These are phyloP conservation scores for Pelmatolapia mariae DNA, from an alignment of 2,113 vertebrate genomes.

Conservation along the genomic window DNA sequence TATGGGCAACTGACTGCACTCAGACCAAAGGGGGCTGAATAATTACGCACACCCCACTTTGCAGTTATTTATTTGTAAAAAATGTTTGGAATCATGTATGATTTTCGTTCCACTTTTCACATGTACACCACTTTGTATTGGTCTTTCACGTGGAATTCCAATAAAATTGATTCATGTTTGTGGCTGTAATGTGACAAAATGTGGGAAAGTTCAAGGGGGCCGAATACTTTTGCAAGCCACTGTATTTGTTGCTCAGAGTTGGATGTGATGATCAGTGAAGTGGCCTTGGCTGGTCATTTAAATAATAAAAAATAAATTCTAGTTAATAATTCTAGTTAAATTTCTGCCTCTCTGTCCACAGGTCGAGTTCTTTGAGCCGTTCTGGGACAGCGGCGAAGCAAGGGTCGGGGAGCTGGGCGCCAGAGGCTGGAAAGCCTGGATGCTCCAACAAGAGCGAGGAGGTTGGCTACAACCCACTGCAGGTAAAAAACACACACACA, in stretches of 20 bases:
- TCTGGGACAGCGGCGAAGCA: conserved; percentile 94
- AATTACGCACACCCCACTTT: no score
- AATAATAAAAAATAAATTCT: neutral
- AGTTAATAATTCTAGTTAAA: no score
- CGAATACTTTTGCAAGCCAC: neutral
- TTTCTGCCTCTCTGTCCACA: conserved; percentile 21
- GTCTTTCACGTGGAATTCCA: no score
- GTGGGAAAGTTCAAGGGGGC: neutral
- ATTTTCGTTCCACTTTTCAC: no score
- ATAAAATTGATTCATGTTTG: no score
- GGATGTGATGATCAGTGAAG: neutral
- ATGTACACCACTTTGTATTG: no score
- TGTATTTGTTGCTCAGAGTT: neutral
- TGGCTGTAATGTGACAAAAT: no score
- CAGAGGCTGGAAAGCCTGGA: conserved; percentile 92
- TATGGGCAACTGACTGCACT: no score
- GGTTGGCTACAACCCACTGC: conserved; percentile 83
- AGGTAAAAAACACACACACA: conserved; percentile 63
- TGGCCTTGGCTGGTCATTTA: neutral
- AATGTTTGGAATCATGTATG: no score
- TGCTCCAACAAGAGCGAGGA: conserved; percentile 93
- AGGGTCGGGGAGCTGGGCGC: conserved; percentile 87
- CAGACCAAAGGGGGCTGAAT: no score
- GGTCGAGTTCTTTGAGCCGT: conserved; percentile 94
- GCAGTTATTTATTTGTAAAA: no score